Percentiles rank a stretch among this genome's conserved stretches.
These are phyloP conservation scores for Anabas testudineus DNA, from an alignment of 2,797 vertebrate species.

Conservation along the genomic window DNA sequence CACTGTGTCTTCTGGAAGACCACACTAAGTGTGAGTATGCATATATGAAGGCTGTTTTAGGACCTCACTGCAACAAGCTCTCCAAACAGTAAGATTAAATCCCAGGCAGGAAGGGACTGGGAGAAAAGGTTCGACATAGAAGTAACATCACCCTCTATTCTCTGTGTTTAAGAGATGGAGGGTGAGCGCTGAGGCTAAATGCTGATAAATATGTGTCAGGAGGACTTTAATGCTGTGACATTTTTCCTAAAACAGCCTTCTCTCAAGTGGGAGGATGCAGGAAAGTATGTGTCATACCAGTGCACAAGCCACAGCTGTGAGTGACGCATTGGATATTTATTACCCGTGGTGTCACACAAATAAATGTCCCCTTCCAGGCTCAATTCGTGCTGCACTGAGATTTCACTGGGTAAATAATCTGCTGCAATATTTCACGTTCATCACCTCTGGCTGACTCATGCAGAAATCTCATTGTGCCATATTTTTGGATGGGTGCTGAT, in stretches of 20 bases:
- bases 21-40: conserved; percentile 21
- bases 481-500: conserved; percentile 30
- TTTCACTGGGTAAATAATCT: conserved; percentile 57
- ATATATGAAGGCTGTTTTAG: conserved; percentile 33
- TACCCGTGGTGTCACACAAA: conserved; percentile 31
- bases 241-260: conserved; percentile 1
- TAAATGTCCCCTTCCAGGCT: conserved; percentile 48
- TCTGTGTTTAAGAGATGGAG: conserved; percentile 38
- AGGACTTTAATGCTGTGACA: background rate
- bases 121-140: background rate
- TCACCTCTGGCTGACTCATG: conserved; percentile 39
- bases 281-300: conserved; percentile 23
- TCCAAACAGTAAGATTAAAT: conserved; percentile 42
- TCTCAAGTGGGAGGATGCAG: background rate
- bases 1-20: conserved; percentile 36
- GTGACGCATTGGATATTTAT: conserved; percentile 38
- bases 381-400: background rate
- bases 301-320: conserved; percentile 25
- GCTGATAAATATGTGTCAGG: conserved; percentile 50
- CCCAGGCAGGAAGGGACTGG: background rate
- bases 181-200: conserved; percentile 28
- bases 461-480: conserved; percentile 11
- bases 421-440: conserved; percentile 36
- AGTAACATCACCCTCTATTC: conserved; percentile 27
- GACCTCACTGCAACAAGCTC: conserved; percentile 40